Percentiles rank a stretch among this genome's conserved stretches.
phyloP scores from a whole-genome alignment of 2,113 vertebrate genomes.

The Zosterops borbonicus region DNA sequence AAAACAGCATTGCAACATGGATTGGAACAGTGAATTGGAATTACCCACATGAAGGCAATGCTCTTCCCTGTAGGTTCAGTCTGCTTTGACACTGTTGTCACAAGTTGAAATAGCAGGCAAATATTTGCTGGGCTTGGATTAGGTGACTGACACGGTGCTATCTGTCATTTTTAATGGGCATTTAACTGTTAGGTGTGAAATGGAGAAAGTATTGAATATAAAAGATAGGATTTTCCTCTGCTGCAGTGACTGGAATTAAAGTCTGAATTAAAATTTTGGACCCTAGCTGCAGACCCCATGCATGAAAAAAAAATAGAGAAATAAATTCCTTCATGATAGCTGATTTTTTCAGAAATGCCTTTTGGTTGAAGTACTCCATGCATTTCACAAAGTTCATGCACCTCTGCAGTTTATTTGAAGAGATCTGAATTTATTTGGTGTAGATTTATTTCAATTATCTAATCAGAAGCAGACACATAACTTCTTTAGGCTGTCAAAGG shows the following conservation, averaged over 20 bases:
- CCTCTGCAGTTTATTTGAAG: conserved; percentile 70
- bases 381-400: conserved; percentile 59
- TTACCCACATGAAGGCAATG: not conserved
- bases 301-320: not conserved
- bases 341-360: conserved; percentile 50
- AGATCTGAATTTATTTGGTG: conserved; percentile 71
- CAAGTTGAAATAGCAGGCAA: not conserved
- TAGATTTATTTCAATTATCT: conserved; percentile 76
- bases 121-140: not conserved
- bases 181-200: not conserved
- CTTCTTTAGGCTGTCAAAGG: conserved; percentile 63
- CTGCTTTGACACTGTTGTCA: not conserved
- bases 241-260: not conserved
- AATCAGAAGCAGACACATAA: conserved; percentile 78
- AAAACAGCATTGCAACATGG: not conserved
- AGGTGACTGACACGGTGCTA: not conserved
- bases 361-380: conserved; percentile 46
- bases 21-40: not conserved
- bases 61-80: not conserved
- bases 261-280: not conserved
- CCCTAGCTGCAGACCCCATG: not conserved
- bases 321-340: conserved; percentile 35
- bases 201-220: not conserved
- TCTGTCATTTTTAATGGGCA: not conserved
- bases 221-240: not conserved